Conservation (phyloP, 2,888 invertebrate species). For the Rhamphomyia laevipes region DNA sequence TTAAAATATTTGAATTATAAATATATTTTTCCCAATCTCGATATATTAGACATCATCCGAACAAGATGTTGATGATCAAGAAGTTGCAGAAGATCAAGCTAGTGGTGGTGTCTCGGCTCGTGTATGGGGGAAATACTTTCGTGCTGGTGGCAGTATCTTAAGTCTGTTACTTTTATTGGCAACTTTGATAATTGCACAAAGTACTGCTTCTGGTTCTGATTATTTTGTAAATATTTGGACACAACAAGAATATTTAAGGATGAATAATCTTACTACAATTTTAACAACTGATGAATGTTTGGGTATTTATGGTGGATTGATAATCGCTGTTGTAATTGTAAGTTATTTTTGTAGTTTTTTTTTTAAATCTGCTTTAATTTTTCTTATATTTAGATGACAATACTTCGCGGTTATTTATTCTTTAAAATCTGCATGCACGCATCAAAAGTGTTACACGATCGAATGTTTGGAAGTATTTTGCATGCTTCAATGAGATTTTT, state of each 20-base stretch:
- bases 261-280: conserved; percentile 24
- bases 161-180: conserved; percentile 38
- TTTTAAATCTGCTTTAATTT: not conserved
- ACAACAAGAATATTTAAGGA: conserved; percentile 32
- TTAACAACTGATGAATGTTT: conserved; percentile 32
- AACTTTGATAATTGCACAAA: conserved; percentile 44
- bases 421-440: conserved; percentile 66
- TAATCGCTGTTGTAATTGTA: conserved; percentile 31
- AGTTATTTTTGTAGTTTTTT: conserved; percentile 8
- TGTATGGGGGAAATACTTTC: conserved; percentile 39
- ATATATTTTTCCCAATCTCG: not conserved
- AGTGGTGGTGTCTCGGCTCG: conserved; percentile 34
- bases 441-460: conserved; percentile 63
- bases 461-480: conserved; percentile 72
- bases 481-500: conserved; percentile 74
- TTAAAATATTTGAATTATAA: not conserved
- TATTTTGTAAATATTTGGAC: conserved; percentile 52
- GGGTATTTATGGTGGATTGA: conserved; percentile 33
- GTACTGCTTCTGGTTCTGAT: conserved; percentile 46
- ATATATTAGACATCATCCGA: not conserved
- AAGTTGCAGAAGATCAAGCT: conserved; percentile 34
- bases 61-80: conserved; percentile 17
- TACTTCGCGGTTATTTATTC: conserved; percentile 52
- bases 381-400: conserved; percentile 33
- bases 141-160: conserved; percentile 40